Evolutionary conservation across 2,113 vertebrate genomes (phyloP), one percentile per base, ranked within the genome.

Genomic region (Hyaena hyaena): DNA sequence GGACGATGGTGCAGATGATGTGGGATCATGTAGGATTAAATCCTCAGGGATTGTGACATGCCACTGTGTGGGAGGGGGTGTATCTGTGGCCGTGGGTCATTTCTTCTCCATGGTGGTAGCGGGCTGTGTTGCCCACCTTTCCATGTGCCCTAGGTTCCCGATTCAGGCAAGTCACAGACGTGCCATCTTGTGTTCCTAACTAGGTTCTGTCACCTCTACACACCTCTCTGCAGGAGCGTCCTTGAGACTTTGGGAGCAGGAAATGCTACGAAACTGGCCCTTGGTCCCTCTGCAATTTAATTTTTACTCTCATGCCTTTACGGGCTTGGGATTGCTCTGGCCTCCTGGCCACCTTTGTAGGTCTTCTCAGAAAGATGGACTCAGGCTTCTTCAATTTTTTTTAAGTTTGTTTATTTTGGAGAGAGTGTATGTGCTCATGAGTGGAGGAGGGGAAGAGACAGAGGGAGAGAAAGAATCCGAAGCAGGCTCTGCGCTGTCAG

Each of bases 51-150:
- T 28, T 58, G 31, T 23, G 19, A 71, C 31, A 23, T 48, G 63
- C 80, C 9, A 50, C 17, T 23, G 74, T 24, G 0, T 1, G 53
- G 9, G 21, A 68, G 16, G 24, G 14, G 33, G 2, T 0, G 2
- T 55, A n/a, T 43, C 5, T 45, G 5, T 69, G 68, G 12, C 58
- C 53, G 12, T 1, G 28, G 43, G 28, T 39, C 48, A 76, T 76
- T 89, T 91, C n/a, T 86, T 3, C 7, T 26, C 43, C 23, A 16
- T 88, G 45, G 24, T 83, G 53, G 11, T 61, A 16, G 33, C 39
- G 80, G 2, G 2, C 55, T 45, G 21, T 28, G 76, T 74, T 88
- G 58, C n/a, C 81, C 31, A 28, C 48, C 39, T 71, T 43, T 9
- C 35, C 26, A 15, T 11, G 19, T 31, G 12, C 58, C 31, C 7